Evolutionary conservation across 2,888 invertebrate species (phyloP).

Genomic region (Nephrotoma guestfalica): DNA sequence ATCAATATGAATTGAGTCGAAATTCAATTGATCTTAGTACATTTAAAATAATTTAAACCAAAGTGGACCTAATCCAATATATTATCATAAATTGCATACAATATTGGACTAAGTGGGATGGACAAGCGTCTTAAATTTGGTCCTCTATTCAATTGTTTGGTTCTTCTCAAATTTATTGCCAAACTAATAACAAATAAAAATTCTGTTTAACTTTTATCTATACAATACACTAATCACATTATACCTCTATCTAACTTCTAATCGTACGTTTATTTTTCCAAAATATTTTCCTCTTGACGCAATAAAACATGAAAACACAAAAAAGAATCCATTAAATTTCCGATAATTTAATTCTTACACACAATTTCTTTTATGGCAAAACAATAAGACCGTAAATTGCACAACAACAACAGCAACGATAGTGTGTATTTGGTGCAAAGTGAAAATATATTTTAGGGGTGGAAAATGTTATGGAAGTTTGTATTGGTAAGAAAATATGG

Average conservation of each 20-base stretch:
- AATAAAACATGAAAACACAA: background rate
- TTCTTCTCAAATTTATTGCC: background rate
- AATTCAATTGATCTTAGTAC: too few species aligned
- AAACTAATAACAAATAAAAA: background rate
- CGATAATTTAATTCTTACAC: background rate
- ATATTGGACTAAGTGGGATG: background rate
- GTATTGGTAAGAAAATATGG: background rate
- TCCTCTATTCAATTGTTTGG: background rate
- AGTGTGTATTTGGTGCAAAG: background rate
- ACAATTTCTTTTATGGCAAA: background rate
- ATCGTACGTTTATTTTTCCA: background rate
- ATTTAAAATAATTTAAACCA: too few species aligned
- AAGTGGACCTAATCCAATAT: too few species aligned
- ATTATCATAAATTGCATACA: background rate
- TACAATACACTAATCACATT: background rate
- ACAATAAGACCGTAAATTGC: background rate
- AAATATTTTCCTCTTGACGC: background rate
- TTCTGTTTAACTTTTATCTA: background rate
- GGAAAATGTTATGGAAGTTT: background rate
- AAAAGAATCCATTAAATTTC: background rate
- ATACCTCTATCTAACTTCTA: background rate
- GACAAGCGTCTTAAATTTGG: background rate
- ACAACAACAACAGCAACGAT: background rate
- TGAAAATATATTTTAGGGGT: background rate
- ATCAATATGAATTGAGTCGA: too few species aligned